These are phyloP conservation scores for Acrobeloides nanus DNA, from an alignment of 2,888 invertebrate species.

Conservation along the genomic window DNA sequence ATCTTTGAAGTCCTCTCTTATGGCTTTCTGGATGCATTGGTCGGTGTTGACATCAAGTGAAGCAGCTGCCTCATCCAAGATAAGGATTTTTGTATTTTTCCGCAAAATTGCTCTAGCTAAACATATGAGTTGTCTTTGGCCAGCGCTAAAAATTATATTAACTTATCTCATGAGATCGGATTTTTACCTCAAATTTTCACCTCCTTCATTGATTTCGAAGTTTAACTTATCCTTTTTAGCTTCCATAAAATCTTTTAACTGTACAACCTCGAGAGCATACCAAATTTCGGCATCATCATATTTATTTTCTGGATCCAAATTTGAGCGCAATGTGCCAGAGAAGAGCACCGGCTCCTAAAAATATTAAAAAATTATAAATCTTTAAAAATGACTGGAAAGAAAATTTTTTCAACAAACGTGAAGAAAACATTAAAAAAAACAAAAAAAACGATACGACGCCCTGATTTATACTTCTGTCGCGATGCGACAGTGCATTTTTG, in stretches of 20 bases:
- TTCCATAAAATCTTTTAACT: slow-evolving; percentile 75
- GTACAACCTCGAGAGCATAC: slow-evolving; percentile 77
- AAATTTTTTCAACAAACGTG: too few relatives aligned
- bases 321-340: slow-evolving; percentile 67
- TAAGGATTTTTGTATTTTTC: slow-evolving; percentile 55
- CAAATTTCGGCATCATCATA: slow-evolving; percentile 76
- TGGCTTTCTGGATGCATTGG: slow-evolving; percentile 63
- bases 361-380: too few relatives aligned
- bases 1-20: slow-evolving; percentile 69
- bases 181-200: slow-evolving; percentile 66
- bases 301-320: slow-evolving; percentile 78
- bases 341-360: slow-evolving; percentile 57
- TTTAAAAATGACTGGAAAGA: too few relatives aligned
- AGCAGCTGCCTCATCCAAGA: slow-evolving; percentile 63
- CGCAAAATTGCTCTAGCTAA: slow-evolving; percentile 45
- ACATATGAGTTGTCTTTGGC: slow-evolving; percentile 48
- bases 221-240: slow-evolving; percentile 69
- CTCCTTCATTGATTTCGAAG: slow-evolving; percentile 79
- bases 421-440: too few relatives aligned
- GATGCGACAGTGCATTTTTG: too few relatives aligned
- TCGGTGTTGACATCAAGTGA: slow-evolving; percentile 54
- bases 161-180: not conserved
- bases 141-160: slow-evolving; percentile 32
- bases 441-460: too few relatives aligned
- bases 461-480: too few relatives aligned